Base-by-base conservation (phyloP, 2,797 vertebrate species). In the Hapalemur alaotrensis region DNA sequence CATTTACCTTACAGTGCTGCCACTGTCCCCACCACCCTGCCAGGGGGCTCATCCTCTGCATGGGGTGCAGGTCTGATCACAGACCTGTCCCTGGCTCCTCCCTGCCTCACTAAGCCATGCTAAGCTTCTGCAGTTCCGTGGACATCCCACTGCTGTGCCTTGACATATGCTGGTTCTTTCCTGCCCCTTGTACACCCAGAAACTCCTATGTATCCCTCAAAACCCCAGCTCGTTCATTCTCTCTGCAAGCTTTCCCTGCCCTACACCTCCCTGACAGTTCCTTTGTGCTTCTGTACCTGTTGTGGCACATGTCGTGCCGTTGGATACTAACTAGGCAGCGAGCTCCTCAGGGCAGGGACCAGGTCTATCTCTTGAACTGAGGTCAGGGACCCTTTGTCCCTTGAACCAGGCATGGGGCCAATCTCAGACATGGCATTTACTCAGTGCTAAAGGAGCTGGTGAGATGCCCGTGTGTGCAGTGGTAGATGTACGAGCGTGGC, bases 21-120 rank as follows among this genome's bases (percentile, higher is more conserved):
- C 14, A 4, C 82, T 4, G 0, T 35, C 4, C 4, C 63, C 32
- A 1, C 38, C 2, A 0, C 30, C 50, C 90, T 7, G 18, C 30
- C 59, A 4, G 11, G 50, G 50, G 38, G 38, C 69, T 8, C 15
- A 0, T 2, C 32, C 65, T 54, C 13, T 2, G 0, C 25, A 0
- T 3, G 28, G 38, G 59, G 46, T 3, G 0, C 32, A 1, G n/a
- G 28, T 75, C 82, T 20, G 4, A 22, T 18, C n/a, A 4, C 23
- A 18, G 54, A 28, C 59, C 79, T 79, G 54, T 48, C 48, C 25
- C 54, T 2, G 32, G 65, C 43, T 8, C 28, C 11, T 0, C 35
- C 65, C 35, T 41, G 0, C 75, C 61, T 2, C 7, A 48, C 4
- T 18, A 12, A n/a, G 38, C 67, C 82, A 1, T 28, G 4, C 23